Base-by-base conservation (phyloP, 2,888 invertebrate genomes). In the Caenorhabditis wallacei region DNA sequence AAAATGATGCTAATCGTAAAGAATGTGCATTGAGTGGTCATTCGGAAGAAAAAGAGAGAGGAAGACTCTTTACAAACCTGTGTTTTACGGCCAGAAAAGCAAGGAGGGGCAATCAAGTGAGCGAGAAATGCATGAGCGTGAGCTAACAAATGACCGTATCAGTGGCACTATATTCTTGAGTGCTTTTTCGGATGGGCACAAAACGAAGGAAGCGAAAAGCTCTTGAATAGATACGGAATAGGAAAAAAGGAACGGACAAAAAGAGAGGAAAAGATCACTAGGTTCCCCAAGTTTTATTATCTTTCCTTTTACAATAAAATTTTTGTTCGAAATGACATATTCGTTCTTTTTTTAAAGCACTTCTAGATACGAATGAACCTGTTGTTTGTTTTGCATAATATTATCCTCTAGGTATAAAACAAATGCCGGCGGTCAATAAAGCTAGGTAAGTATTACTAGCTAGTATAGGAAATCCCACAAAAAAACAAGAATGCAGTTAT, bases 91-190 rank as follows among this genome's bases (percentile, higher is more conserved):
- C 46, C 43, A 48, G 46, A 59, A 57, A 51, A 71, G 64, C 74
- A 56, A 64, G 63, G 66, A 68, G 68, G 59, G 66, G 75, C 78
- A 78, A 78, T 78, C 78, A 78, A 69, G 69, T 54, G 78, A 78
- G 78, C 78, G 78, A 78, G 69, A 78, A 51, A 63, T 78, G 69
- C 78, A 78, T 78, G 69, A 63, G 78, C 78, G 78, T 78, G 78
- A 78, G 78, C 78, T 78, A 78, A 78, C 78, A 78, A 76, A 69
- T 69, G 69, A 69, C 78, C 69, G 78, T 78, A 78, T 78, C 78
- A 78, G 78, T 78, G 78, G 78, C 78, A 69, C 78, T 69, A 69
- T 76, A 68, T 59, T 76, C 76, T 76, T 78, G 63, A 78, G 78
- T 53, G 78, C 78, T 69, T 78, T 78, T 78, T 66, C 78, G 78